Conservation (phyloP, 92 coral and sea anemone species). For the Hydrozoanthus gracilis region DNA sequence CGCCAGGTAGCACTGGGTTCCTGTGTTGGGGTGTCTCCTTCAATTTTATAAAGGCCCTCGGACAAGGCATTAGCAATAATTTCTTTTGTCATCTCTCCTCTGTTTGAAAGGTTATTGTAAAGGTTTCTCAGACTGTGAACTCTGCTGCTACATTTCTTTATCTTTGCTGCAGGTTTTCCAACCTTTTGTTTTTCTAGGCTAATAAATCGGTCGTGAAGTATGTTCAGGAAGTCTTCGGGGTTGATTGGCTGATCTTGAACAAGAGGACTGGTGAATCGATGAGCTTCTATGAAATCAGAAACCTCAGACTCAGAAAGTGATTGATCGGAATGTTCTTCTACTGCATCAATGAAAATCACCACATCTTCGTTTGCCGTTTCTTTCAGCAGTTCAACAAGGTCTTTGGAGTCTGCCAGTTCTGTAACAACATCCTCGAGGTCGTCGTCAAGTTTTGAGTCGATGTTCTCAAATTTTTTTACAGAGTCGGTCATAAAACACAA, state of each 20-base stretch:
- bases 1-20: constrained; percentile 45
- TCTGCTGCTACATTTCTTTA: constrained; percentile 69
- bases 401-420: constrained; percentile 61
- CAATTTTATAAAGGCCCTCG: constrained; percentile 9
- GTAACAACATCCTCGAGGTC: constrained; percentile 36
- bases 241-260: constrained; percentile 46
- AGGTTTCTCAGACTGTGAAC: constrained; percentile 86
- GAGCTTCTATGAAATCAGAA: constrained; percentile 91
- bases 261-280: constrained; percentile 80
- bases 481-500: constrained; percentile 21
- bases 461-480: not conserved
- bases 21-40: not conserved
- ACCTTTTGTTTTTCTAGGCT: constrained; percentile 50
- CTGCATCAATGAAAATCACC: constrained; percentile 87
- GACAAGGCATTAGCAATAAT: constrained; percentile 72
- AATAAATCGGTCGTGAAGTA: constrained; percentile 23
- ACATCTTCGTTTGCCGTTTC: constrained; percentile 90
- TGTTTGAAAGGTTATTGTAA: constrained; percentile 85
- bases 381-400: constrained; percentile 57
- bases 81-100: constrained; percentile 91
- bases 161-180: constrained; percentile 83
- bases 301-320: constrained; percentile 88
- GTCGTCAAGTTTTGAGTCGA: constrained; percentile 24
- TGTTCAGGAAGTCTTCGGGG: constrained; percentile 57
- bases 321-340: constrained; percentile 97